Evolutionary conservation across 2,888 invertebrate species (phyloP).

Genomic region (Poecilus cupreus): DNA sequence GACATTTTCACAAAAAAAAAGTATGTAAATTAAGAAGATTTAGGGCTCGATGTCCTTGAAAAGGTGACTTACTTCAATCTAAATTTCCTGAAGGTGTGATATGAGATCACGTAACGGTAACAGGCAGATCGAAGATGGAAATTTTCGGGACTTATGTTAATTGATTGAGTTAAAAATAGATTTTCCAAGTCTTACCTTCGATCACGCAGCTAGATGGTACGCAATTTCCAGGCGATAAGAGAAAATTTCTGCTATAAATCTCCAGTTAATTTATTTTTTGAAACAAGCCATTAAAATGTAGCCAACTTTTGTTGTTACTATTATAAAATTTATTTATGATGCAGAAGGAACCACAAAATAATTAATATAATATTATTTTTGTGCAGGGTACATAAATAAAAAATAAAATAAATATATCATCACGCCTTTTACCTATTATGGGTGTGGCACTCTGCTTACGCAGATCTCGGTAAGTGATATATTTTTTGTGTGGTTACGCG

Average conservation of each 20-base stretch:
- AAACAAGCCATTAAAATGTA: neutral
- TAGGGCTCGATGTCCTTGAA: neutral
- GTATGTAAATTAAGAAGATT: neutral
- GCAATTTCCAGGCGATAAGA: neutral
- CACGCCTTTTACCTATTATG: too few relatives aligned
- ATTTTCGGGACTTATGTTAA: slow-evolving; percentile 16
- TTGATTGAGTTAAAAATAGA: slow-evolving; percentile 26
- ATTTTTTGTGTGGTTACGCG: too few relatives aligned
- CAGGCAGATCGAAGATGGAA: neutral
- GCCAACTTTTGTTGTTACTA: neutral
- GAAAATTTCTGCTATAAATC: neutral
- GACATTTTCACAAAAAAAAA: neutral
- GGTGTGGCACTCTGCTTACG: too few relatives aligned
- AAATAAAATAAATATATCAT: too few relatives aligned
- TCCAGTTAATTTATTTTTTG: neutral
- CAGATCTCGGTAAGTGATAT: too few relatives aligned
- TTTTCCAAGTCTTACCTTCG: neutral
- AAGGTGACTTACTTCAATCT: slow-evolving; percentile 14
- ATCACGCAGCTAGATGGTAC: neutral
- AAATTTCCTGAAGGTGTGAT: neutral
- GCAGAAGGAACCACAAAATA: neutral
- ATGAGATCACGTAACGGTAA: neutral
- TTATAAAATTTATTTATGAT: neutral
- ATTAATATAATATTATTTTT: too few relatives aligned
- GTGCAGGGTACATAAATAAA: too few relatives aligned